Evolutionary conservation across 2,113 vertebrate genomes (phyloP), one percentile per base, ranked within the genome.

Genomic region (Chlorocebus sabaeus): DNA sequence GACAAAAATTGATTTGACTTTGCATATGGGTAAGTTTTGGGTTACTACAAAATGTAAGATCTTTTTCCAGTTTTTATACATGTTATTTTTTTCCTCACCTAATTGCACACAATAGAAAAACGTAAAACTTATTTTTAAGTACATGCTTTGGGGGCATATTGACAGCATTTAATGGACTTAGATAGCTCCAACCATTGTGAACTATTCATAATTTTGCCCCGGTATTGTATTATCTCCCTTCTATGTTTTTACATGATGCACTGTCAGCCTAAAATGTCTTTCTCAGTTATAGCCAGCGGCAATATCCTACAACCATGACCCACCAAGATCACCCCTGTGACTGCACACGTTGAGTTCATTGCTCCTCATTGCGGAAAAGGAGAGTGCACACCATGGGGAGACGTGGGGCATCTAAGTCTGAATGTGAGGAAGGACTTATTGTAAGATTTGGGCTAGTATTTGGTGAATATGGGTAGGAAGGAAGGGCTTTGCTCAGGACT

Each of bases 31-130:
- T 70, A 90, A 78, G 7, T 93, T 95, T 92, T 8, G 32, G 12
- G 8, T 72, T 91, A 85, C 67, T 95, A 75, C 45, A 87, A 92
- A 92, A 95, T 48, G 14, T 78, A 52, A 84, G 83, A 68, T 50
- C 17, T 68, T 76, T 52, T 52, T 80, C 57, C 22, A n/a, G 50
- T 92, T 43, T 48, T 55, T 81, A 73, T 68, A 11, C 7, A 25
- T 40, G 35, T 45, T 89, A 40, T 85, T 90, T 83, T 23, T 61
- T 88, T 89, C 8, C 72, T 94, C 23, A 35, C 20, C 73, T 90
- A 90, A 87, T 84, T 93, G 92, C 0, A 72, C 30, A 90, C 70
- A 20, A 64, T 12, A 16, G 52, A 35, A 40, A 84, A 75, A 25
- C 35, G 20, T 57, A n/a, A 89, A 95, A n/a, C 57, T 86, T 52